Evolutionary conservation across 2,797 vertebrate genomes (phyloP).

Genomic region (Sebastes itinus): DNA sequence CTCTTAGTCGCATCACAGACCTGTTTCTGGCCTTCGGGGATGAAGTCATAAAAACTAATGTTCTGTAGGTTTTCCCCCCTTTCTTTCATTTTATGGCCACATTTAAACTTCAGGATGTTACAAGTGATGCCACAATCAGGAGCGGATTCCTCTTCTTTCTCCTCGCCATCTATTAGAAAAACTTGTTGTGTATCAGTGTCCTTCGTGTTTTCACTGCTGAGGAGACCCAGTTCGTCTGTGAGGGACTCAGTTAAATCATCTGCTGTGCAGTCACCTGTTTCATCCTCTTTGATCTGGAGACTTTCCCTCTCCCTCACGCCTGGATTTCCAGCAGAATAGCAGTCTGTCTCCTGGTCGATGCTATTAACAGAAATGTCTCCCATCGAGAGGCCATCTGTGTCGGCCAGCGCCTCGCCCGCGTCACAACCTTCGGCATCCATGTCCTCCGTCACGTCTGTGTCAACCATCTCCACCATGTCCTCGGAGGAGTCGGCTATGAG

Average conservation of each 20-base stretch:
- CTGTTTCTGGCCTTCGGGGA: conserved; percentile 33
- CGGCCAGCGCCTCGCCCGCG: conserved; percentile 77
- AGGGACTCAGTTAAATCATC: conserved; percentile 57
- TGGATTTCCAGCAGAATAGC: conserved; percentile 19
- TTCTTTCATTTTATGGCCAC: conserved; percentile 47
- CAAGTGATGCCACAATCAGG: conserved; percentile 47
- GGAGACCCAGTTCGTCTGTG: conserved; percentile 36
- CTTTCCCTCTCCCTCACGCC: conserved; percentile 2
- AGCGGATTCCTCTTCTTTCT: conserved; percentile 37
- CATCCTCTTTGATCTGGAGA: conserved; percentile 30
- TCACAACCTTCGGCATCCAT: conserved; percentile 72
- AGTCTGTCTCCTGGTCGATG: conserved; percentile 47
- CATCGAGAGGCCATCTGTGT: conserved; percentile 74
- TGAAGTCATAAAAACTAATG: conserved; percentile 21
- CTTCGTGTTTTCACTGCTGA: conserved; percentile 17
- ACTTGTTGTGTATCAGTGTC: neutral
- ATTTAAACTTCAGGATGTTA: conserved; percentile 39
- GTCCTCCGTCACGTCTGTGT: conserved; percentile 66
- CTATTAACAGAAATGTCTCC: conserved; percentile 73
- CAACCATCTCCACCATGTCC: conserved; percentile 64
- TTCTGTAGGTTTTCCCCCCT: conserved; percentile 27
- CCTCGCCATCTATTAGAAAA: conserved; percentile 37
- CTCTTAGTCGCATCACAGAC: conserved; percentile 8
- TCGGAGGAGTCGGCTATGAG: conserved; percentile 56
- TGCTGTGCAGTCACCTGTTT: conserved; percentile 32